These are phyloP conservation scores for Sapajus apella DNA, from an alignment of 2,113 vertebrate genomes.

Conservation along the genomic window DNA sequence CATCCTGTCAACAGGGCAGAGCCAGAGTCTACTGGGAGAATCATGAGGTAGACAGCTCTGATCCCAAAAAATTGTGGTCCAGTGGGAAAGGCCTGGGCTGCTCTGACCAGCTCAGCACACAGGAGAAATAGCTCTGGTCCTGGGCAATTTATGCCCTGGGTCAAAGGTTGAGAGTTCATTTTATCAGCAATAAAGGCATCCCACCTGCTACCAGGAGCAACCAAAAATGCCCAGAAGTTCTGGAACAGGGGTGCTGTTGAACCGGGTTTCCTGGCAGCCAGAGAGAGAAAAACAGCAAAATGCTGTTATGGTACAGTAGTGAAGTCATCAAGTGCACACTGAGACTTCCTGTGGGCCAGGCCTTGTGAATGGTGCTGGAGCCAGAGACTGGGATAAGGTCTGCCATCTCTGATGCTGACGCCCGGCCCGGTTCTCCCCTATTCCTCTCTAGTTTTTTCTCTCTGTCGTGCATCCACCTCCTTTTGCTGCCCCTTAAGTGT, in stretches of 20 bases:
- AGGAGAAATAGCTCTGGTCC: neutral
- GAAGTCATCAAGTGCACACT: neutral
- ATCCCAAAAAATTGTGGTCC: fast-evolving
- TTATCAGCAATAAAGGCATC: neutral
- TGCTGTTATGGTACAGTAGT: neutral
- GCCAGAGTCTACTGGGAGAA: neutral
- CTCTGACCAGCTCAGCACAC: fast-evolving
- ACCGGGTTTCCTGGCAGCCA: neutral
- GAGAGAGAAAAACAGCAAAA: neutral
- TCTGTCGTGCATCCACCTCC: neutral
- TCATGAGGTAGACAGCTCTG: neutral
- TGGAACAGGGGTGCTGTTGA: neutral
- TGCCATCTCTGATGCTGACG: fast-evolving
- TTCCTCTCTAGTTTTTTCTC: neutral
- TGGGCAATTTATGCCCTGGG: neutral
- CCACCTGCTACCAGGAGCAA: neutral
- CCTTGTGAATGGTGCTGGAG: neutral
- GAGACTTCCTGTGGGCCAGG: neutral
- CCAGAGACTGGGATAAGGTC: fast-evolving
- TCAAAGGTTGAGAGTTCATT: neutral
- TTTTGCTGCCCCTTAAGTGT: neutral
- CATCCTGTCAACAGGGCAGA: fast-evolving
- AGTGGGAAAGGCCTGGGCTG: neutral
- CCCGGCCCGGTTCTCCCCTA: neutral
- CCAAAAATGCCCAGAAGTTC: neutral